These are phyloP conservation scores for Pangasius djambal DNA, from an alignment of 2,797 vertebrate species.

Conservation along the genomic window DNA sequence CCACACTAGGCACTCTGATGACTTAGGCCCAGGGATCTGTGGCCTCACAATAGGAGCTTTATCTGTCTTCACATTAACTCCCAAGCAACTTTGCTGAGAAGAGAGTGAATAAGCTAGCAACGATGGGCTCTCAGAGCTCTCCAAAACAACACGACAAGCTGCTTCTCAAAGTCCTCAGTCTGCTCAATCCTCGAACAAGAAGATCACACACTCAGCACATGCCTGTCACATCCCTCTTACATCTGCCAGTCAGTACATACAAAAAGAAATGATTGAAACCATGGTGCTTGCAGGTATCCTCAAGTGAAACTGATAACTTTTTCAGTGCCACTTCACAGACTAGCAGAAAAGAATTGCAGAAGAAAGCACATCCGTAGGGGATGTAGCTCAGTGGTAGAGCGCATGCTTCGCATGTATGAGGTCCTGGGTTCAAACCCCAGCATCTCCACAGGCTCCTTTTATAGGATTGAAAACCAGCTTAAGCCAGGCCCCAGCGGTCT, in stretches of 20 bases:
- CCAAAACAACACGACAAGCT: constrained; percentile 10
- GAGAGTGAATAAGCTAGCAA: not conserved
- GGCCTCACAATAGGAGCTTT: constrained; percentile 49
- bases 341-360: not conserved
- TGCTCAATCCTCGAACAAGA: not conserved
- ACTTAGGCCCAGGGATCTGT: constrained; percentile 34
- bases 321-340: not conserved
- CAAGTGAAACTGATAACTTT: not conserved
- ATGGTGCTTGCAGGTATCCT: not conserved
- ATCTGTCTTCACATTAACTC: constrained; percentile 56
- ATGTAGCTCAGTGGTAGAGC: constrained; percentile 57
- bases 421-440: constrained; percentile 62
- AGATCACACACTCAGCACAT: not conserved
- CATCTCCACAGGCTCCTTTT: constrained; percentile 36
- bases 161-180: constrained; percentile 2
- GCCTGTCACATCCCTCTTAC: not conserved
- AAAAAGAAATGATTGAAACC: constrained; percentile 3
- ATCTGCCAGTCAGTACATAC: not conserved
- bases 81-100: constrained; percentile 58
- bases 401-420: constrained; percentile 65
- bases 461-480: no score
- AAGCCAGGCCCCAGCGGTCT: no score
- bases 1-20: constrained; percentile 19
- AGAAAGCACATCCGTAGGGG: not conserved
- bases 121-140: not conserved